Evolutionary conservation across 2,113 vertebrate genomes (phyloP).

Genomic region (mouse (Mus musculus)): DNA sequence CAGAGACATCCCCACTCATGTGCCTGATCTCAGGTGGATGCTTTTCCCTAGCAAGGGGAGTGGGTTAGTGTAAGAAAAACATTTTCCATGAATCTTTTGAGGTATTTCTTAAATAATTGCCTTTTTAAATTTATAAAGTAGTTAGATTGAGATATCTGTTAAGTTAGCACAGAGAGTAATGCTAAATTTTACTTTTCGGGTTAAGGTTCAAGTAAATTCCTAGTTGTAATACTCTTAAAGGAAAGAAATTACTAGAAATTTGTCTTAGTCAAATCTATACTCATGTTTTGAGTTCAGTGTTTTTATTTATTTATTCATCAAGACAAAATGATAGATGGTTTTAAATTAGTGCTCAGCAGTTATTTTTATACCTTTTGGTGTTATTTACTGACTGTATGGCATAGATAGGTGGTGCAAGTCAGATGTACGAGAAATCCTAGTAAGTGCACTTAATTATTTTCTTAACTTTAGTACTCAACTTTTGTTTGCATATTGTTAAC

Average conservation of each 20-base stretch:
- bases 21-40: constrained; percentile 1
- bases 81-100: constrained; percentile 47
- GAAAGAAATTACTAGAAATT: constrained; percentile 49
- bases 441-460: constrained; percentile 13
- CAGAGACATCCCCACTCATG: background rate
- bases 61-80: constrained; percentile 17
- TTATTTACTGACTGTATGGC: constrained; percentile 6
- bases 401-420: background rate
- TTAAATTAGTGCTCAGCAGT: background rate
- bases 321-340: background rate
- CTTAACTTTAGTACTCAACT: constrained; percentile 34
- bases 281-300: background rate
- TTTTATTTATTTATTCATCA: constrained; percentile 39
- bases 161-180: constrained; percentile 40
- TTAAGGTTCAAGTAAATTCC: constrained; percentile 58
- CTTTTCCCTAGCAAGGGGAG: constrained; percentile 32
- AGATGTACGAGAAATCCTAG: constrained; percentile 37
- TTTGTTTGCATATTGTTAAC: constrained; percentile 52
- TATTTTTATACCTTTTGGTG: constrained; percentile 31
- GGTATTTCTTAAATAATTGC: background rate
- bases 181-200: constrained; percentile 3
- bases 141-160: constrained; percentile 37
- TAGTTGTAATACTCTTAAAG: constrained; percentile 30
- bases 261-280: background rate
- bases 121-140: constrained; percentile 19